Evolutionary conservation across 2,888 invertebrate genomes (phyloP), one percentile per base, ranked within the genome.

Genomic region (Scelioninae gen. 1): DNA sequence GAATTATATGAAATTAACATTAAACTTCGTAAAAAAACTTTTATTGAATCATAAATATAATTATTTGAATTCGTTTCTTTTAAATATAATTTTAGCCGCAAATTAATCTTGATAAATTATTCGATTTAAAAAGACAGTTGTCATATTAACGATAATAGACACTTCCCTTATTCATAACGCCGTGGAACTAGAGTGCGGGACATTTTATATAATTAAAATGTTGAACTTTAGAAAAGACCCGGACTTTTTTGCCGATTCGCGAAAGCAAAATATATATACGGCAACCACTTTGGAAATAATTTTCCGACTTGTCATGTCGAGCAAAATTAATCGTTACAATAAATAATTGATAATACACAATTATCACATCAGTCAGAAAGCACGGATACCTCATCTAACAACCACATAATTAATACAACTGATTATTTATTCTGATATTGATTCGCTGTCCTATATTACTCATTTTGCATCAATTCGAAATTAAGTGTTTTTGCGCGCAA

Each of bases 381-480:
- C 32, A 47, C 56, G 34, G 32, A 11, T 43, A 56, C 5, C 68
- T 45, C 68, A 23, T 68, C 68, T 53, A 77, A 68, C 66, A 43
- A 63, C 32, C 38, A 53, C 47, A 74, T 74, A 74, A 74, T 63
- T 76, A 56, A 75, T 66, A 58, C 49, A 45, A 49, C 63, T 51
- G 16, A 66, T 66, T 56, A 47, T 75, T 75, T 75, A 75, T 66
- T 75, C 51, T 45, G 38, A 29, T 74, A 74, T 65, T 15, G 53
- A 74, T 74, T 58, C 55, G 49, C 15, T 49, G 60, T 43, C 16
- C 76, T 55, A 47, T 10, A 56, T 76, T 51, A 58, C 45, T 51
- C 65, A 65, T 74, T 71, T 66, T 13, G 66, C 58, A 66, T 58
- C 75, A 76, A 76, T 76, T 66, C 40, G 13, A 66, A 75, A 75